Conservation (phyloP, 2,113 vertebrate genomes). For the Lamprotornis superbus region DNA sequence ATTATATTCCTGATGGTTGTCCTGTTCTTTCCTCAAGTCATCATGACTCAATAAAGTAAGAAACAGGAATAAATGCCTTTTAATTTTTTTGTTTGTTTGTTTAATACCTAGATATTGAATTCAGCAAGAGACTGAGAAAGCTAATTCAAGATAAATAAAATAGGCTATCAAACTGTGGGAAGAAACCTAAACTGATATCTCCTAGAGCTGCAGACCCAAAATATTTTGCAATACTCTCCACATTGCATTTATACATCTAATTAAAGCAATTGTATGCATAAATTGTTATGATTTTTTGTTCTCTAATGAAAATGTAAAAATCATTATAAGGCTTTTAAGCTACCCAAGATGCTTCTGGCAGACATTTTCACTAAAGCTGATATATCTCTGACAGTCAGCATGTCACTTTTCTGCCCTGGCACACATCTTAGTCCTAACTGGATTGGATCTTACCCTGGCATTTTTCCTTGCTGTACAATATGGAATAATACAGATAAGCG, state of each 20-base stretch:
- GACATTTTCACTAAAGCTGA: neutral
- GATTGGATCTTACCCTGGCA: neutral
- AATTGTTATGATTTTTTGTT: neutral
- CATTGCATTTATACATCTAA: neutral
- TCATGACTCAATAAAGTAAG: neutral
- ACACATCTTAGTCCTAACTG: neutral
- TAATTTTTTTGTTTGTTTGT: neutral
- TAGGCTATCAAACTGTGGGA: neutral
- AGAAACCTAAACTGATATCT: neutral
- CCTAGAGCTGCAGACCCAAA: neutral
- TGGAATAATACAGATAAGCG: constrained; percentile 12
- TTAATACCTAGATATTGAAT: neutral
- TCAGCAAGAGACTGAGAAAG: neutral
- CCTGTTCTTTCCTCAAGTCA: neutral
- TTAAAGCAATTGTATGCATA: neutral
- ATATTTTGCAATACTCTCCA: neutral
- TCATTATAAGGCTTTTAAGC: neutral
- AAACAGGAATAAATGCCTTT: neutral
- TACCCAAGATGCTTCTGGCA: neutral
- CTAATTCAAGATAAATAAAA: neutral
- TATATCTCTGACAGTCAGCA: neutral
- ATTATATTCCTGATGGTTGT: neutral
- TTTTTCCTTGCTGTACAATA: neutral
- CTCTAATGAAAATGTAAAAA: neutral
- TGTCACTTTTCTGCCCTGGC: neutral